Evolutionary conservation across 2,888 invertebrate species (phyloP).

Genomic region (Heliconius ethilla): DNA sequence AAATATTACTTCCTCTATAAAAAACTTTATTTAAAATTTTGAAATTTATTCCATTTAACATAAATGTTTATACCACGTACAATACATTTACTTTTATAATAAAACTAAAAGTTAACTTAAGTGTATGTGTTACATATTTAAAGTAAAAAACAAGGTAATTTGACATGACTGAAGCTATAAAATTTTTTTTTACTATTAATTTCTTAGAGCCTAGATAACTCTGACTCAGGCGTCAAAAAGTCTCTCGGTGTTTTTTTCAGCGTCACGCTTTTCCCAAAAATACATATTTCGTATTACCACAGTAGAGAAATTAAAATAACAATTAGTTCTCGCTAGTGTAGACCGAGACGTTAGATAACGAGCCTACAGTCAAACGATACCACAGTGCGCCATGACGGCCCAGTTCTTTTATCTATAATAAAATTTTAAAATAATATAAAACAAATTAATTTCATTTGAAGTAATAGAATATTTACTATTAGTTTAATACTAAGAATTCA

Average conservation of each 20-base stretch:
- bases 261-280: not conserved
- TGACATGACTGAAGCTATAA: not conserved
- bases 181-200: not conserved
- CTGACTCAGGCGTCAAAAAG: not conserved
- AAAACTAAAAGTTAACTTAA: no score
- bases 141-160: not conserved
- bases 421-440: no score
- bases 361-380: no score
- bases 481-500: constrained; percentile 24
- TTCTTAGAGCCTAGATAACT: not conserved
- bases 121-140: no score
- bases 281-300: not conserved
- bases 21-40: no score
- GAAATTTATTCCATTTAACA: no score
- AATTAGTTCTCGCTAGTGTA: not conserved
- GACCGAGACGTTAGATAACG: not conserved
- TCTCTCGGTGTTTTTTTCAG: not conserved
- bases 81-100: no score
- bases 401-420: no score
- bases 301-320: not conserved
- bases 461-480: not conserved
- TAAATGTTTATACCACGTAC: no score
- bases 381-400: no score
- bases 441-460: no score
- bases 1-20: no score